Evolutionary conservation across 2,888 invertebrate species (phyloP).

Genomic region (Acleris holmiana): DNA sequence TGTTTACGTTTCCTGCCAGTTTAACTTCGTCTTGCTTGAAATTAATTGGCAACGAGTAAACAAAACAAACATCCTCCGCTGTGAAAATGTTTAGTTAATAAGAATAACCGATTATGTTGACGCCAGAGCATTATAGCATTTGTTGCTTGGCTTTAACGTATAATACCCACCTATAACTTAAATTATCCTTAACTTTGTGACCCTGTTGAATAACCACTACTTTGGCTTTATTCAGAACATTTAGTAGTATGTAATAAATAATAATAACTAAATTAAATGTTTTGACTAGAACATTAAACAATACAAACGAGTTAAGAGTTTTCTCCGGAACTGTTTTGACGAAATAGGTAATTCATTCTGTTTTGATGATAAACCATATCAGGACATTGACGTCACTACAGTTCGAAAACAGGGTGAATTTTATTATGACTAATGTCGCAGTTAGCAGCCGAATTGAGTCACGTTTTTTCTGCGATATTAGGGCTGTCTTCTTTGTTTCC

Average conservation of each 20-base stretch:
- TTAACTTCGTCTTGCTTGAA: background rate
- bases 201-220: no score
- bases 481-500: slow-evolving; percentile 17
- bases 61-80: slow-evolving; percentile 22
- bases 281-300: no score
- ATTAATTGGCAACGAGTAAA: slow-evolving; percentile 2
- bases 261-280: no score
- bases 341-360: background rate
- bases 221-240: no score
- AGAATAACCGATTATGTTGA: slow-evolving; percentile 4
- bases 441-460: slow-evolving; percentile 24
- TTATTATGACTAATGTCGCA: slow-evolving; percentile 8
- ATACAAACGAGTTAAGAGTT: no score
- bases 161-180: no score
- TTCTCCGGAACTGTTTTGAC: no score
- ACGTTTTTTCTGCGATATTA: slow-evolving; percentile 31
- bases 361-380: slow-evolving; percentile 9
- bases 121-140: slow-evolving; percentile 1
- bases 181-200: no score
- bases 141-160: background rate
- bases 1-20: slow-evolving; percentile 12
- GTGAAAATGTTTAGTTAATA: slow-evolving; percentile 14
- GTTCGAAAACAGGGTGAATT: slow-evolving; percentile 8
- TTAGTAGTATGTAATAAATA: no score
- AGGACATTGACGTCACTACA: slow-evolving; percentile 16